These are phyloP conservation scores for Sternotherus odoratus DNA, from an alignment of 2,797 vertebrate species.

Conservation along the genomic window DNA sequence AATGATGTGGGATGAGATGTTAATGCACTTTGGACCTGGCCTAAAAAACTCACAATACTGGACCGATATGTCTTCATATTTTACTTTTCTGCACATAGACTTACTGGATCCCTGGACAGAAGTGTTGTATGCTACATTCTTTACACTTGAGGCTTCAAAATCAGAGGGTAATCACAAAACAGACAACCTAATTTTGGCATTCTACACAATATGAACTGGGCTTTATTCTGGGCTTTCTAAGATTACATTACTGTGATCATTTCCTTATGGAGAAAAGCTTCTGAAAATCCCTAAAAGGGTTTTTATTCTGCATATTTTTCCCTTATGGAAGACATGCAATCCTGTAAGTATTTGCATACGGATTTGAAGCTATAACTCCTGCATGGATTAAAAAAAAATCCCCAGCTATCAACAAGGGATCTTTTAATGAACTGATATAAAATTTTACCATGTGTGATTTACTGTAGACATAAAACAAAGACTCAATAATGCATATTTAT, in stretches of 20 bases:
- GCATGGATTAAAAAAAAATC: neutral
- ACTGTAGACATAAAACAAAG: constrained; percentile 53
- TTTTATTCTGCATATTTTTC: constrained; percentile 26
- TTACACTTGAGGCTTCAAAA: neutral
- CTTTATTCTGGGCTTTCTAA: neutral
- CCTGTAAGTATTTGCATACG: neutral
- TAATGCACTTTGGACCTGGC: neutral
- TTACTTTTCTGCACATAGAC: neutral
- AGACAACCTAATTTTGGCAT: neutral
- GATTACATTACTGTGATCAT: constrained; percentile 6
- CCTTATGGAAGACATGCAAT: neutral
- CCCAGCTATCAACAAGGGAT: constrained; percentile 22
- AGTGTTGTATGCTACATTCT: neutral
- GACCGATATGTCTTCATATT: neutral
- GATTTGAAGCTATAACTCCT: neutral
- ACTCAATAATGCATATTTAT: constrained; percentile 71
- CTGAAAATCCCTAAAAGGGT: neutral
- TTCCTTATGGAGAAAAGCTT: neutral
- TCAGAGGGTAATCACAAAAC: neutral
- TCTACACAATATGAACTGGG: neutral
- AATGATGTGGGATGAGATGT: neutral
- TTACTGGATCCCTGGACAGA: neutral
- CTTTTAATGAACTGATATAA: constrained; percentile 45
- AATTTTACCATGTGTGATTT: constrained; percentile 58
- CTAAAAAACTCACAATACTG: neutral